Evolutionary conservation across 2,797 vertebrate species (phyloP), one percentile per base, ranked within the genome.

Genomic region (Eidolon dupreanum): DNA sequence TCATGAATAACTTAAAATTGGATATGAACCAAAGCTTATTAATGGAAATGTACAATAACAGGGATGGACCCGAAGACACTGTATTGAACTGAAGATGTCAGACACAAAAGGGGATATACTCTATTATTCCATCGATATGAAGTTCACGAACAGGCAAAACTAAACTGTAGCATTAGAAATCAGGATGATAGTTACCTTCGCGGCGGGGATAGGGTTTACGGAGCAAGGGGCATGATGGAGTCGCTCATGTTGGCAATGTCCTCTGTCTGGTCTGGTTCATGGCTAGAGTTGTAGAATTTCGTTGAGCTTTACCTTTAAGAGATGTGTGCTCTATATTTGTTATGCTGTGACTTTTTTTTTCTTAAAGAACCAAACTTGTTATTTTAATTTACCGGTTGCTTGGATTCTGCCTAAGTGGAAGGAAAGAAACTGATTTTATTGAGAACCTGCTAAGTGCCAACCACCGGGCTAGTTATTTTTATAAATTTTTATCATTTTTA

Each of bases 181-280:
- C 17, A 41, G 46, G n/a, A 24, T 38, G 9, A 38, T 28, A 22
- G 17, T 6, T 13, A n/a, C 11, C 7, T 43, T 33, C 6, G 22
- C 3, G 6, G 8, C 3, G 5, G 13, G 8, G 3, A 0, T 16
- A 28, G 5, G 5, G 0, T 6, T 33, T 20, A 33, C 0, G 0
- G 63, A 57, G 24, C 7, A 63, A 61, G 49, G n/a, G 8, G 8
- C 5, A 5, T 36, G 10, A 2, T 7, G 24, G 63, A 36, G 79
- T n/a, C 49, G 3, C 33, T 8, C 26, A 5, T 41, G 9, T n/a
- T 6, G 1, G 66, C 53, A 59, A 51, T 51, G 8, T 49, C 78
- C 59, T 90, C 59, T n/a, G 0, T 57, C 61, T 28, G 33, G 66
- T 68, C 28, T 53, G 20, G 49, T 15, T 66, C 24, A 8, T 12